Base-by-base conservation (phyloP, 2,113 vertebrate species). In the Periophthalmodon schlosseri region DNA sequence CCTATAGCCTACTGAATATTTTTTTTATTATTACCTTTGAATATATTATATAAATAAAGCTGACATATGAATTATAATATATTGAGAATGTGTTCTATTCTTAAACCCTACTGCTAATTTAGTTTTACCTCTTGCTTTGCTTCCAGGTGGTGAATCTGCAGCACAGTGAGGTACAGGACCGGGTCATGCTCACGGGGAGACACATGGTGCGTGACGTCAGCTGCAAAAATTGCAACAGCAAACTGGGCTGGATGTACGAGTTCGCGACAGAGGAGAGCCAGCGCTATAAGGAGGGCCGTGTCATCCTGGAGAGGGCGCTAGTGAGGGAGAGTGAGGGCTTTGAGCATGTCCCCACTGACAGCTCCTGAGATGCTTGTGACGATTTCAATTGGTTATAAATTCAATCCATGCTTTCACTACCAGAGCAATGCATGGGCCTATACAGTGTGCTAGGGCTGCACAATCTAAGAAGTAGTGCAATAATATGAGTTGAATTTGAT, bases 221-320 rank as follows among this genome's bases (percentile, higher is more conserved):
- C 94, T 99, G 97, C 93, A 99, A 99, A 87, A 99, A 99, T 94
- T 98, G 97, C 95, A 99, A 97, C 94, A 98, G 97, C 91, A 99
- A 99, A 89, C 93, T 99, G 77, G 97, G 97, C 61, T 99, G 97
- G 97, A 98, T 98, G 94, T 99, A 99, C 78, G 97, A 99, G 91
- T 99, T 98, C 28, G 97, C 97, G 83, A 99, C 96, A 0, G 97
- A 99, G 92, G 97, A 99, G 88, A 99, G 97, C 88, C 97, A 99
- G 89, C 96, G 97, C 77, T 99, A 99, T 87, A 99, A 99, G 89
- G 97, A 99, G 70, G 97, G 97, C 14, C 95, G 97, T 0, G 95
- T 99, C 71, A 99, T 99, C 92, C 94, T 99, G 93, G 97, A 99
- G 80, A 93, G 97, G 16, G 97, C 97, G 0, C 85, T 99, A 80